These are phyloP conservation scores for Paralichthys olivaceus DNA, from an alignment of 2,113 vertebrate species.

Conservation along the genomic window DNA sequence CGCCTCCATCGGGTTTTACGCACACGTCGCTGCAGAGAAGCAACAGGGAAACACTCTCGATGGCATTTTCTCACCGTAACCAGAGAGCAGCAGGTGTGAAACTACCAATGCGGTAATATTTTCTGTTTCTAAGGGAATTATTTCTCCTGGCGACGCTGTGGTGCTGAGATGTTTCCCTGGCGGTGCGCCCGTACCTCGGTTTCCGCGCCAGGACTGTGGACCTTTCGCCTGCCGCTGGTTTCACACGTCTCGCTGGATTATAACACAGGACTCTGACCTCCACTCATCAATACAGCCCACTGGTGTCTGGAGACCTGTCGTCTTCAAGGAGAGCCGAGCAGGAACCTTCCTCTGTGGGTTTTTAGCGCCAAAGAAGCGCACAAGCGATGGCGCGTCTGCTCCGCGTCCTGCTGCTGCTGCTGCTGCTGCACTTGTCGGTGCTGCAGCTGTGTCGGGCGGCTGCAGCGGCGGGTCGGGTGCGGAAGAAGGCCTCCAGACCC, in stretches of 20 bases:
- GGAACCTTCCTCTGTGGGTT: not conserved
- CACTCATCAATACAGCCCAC: not conserved
- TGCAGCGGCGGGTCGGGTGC: conserved; percentile 53
- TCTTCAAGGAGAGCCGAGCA: not conserved
- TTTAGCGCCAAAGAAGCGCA: not conserved
- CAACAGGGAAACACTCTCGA: not conserved
- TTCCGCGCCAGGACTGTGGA: not conserved
- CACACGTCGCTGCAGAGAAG: not conserved
- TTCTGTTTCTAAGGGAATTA: not conserved
- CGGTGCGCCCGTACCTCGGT: conserved; percentile 2
- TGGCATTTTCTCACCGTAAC: not conserved
- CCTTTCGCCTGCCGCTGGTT: not conserved
- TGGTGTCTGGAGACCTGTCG: not conserved
- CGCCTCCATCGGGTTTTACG: conserved; percentile 36
- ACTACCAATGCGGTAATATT: not conserved
- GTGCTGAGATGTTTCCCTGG: conserved; percentile 50
- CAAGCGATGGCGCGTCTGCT: conserved; percentile 62
- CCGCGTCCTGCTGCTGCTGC: conserved; percentile 53
- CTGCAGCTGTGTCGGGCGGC: conserved; percentile 34
- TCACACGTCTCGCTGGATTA: not conserved
- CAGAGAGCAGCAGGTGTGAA: conserved; percentile 10
- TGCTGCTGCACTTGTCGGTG: conserved; percentile 17
- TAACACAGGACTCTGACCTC: not conserved
- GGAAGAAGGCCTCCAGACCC: conserved; percentile 76
- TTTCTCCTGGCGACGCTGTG: conserved; percentile 1